A percentile compares a stretch with the other conserved stretches of the same genome.
These are phyloP conservation scores for Lathronympha strigana DNA, from an alignment of 2,888 invertebrate genomes.

Conservation along the genomic window DNA sequence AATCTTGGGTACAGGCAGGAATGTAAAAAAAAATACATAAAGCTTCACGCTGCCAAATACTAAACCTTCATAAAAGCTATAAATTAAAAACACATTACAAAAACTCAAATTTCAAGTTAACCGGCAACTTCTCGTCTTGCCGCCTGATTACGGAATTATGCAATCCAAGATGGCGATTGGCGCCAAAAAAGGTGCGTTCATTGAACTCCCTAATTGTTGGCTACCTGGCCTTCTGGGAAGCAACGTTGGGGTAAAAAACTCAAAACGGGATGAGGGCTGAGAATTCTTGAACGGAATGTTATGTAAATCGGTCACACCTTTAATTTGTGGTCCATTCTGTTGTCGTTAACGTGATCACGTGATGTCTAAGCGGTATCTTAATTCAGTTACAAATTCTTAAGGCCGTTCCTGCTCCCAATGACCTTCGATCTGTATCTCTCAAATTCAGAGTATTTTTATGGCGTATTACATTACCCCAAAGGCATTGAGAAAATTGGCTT, in stretches of 20 bases:
- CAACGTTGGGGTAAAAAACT: slow-evolving; percentile 32
- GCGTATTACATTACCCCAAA: too few species aligned
- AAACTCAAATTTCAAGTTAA: not conserved
- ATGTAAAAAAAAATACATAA: too few species aligned
- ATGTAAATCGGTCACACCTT: not conserved
- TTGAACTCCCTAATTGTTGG: slow-evolving; percentile 38
- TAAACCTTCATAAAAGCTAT: not conserved
- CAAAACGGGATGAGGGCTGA: slow-evolving; percentile 6
- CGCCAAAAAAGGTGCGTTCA: slow-evolving; percentile 37
- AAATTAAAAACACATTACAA: not conserved
- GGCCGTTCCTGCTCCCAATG: too few species aligned
- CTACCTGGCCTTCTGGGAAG: slow-evolving; percentile 43
- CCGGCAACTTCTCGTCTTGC: slow-evolving; percentile 1
- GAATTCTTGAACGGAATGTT: slow-evolving; percentile 1
- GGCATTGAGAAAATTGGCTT: too few species aligned
- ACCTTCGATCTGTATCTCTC: too few species aligned
- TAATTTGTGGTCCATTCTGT: not conserved
- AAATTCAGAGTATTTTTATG: too few species aligned
- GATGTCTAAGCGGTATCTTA: too few species aligned
- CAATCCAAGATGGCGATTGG: slow-evolving; percentile 34
- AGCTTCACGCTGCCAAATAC: too few species aligned
- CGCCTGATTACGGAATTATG: slow-evolving; percentile 26
- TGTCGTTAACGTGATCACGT: not conserved
- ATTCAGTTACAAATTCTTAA: too few species aligned
- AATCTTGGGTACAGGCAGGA: too few species aligned